Evolutionary conservation across 2,888 invertebrate species (phyloP).

Genomic region (Tetanocera ferruginea): DNA sequence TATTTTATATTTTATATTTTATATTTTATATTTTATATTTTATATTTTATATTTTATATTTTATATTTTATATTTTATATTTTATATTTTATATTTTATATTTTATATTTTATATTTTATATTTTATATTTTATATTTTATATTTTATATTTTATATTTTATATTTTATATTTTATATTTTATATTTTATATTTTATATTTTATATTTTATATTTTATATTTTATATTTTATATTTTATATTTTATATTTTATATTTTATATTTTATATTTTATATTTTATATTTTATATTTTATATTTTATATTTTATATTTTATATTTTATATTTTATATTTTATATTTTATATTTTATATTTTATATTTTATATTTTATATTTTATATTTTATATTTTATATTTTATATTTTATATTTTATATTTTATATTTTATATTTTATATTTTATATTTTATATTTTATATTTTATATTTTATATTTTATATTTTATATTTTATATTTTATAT

Average conservation of each 20-base stretch:
- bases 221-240: neutral
- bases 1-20: neutral
- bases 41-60: neutral
- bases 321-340: neutral
- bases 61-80: neutral
- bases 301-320: neutral
- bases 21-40: neutral
- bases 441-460: neutral
- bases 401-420: neutral
- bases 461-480: neutral
- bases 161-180: neutral
- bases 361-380: neutral
- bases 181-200: neutral
- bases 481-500: neutral
- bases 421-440: neutral
- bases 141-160: neutral
- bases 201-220: neutral
- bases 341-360: neutral
- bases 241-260: neutral
- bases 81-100: neutral
- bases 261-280: neutral
- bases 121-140: neutral
- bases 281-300: neutral
- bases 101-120: neutral
- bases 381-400: neutral